A percentile compares a stretch with the other conserved stretches of the same genome.
These are phyloP conservation scores for Elephas maximus DNA, from an alignment of 2,113 vertebrate genomes.

Conservation along the genomic window DNA sequence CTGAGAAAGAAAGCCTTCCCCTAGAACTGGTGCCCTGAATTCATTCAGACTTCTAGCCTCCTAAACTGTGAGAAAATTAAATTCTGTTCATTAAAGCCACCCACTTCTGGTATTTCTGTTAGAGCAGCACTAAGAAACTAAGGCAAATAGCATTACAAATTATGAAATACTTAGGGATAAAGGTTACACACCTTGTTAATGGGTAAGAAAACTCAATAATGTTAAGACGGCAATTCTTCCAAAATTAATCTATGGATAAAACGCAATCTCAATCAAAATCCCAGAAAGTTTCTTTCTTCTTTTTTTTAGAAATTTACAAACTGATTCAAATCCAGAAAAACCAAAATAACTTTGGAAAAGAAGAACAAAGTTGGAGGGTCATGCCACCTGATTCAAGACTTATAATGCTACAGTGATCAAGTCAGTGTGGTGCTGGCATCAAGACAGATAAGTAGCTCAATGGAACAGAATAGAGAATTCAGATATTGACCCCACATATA, in stretches of 20 bases:
- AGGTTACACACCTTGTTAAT: neutral
- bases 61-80: neutral
- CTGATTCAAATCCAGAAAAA: too few species aligned
- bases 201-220: neutral
- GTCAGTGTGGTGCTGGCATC: neutral
- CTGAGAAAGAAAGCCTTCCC: neutral
- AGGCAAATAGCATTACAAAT: conserved; percentile 32
- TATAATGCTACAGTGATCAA: neutral
- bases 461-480: neutral
- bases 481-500: neutral
- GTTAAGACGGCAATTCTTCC: neutral
- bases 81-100: neutral
- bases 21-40: neutral
- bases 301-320: too few species aligned
- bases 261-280: neutral
- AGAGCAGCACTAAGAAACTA: neutral
- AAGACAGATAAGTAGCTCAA: neutral
- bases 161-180: conserved; percentile 45
- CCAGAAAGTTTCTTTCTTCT: neutral
- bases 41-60: neutral
- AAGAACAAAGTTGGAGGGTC: too few species aligned
- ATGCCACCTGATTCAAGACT: too few species aligned
- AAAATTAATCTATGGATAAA: neutral
- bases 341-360: too few species aligned
- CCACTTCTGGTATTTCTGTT: neutral